Evolutionary conservation across 1,140 invertebrate species (phyloP), one percentile per base, ranked within the genome.

Genomic region (Maconellicoccus hirsutus): DNA sequence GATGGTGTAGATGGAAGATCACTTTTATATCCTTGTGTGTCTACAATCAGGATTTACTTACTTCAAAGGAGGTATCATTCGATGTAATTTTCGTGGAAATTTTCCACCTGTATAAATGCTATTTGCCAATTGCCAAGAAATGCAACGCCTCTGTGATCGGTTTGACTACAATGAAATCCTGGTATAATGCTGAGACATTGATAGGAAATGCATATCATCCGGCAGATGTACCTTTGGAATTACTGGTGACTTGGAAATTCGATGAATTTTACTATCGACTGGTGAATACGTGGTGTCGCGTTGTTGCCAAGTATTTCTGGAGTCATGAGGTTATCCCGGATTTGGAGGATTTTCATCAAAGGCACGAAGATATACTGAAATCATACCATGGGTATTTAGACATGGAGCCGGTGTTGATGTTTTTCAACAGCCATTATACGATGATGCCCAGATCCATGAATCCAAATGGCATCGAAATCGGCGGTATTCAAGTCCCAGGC

Each of bases 391-490:
- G 12, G 16, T 52, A 16, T 52, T 52, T 52, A 16, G 42, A 52
- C n/a, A 52, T 52, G 6, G 42, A 52, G n/a, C 42, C 42, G 10
- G 42, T 16, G 3, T 16, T 52, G 10, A 14, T 52, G 4, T 52
- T 52, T 52, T 16, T 4, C n/a, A 66, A 66, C 16, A 8, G 19
- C 4, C 61, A 66, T 66, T 4, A 66, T 23, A 25, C 3, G 3
- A 23, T 66, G 2, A 4, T 66, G 16, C 76, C 83, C 0, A 79
- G 79, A 39, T 81, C 83, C 0, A 75, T 76, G 3, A 77, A 80
- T 3, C 81, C 83, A 1, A 81, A 80, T 38, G 74, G 83, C 0
- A 75, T 86, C 2, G 83, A 86, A 78, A 80, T 87, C 21, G 85
- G 83, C 6, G 86, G 85, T 22, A 75, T 86, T 4, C 85, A 85